Base-by-base conservation (phyloP, 2,797 vertebrate species). In the Myotis planiceps region DNA sequence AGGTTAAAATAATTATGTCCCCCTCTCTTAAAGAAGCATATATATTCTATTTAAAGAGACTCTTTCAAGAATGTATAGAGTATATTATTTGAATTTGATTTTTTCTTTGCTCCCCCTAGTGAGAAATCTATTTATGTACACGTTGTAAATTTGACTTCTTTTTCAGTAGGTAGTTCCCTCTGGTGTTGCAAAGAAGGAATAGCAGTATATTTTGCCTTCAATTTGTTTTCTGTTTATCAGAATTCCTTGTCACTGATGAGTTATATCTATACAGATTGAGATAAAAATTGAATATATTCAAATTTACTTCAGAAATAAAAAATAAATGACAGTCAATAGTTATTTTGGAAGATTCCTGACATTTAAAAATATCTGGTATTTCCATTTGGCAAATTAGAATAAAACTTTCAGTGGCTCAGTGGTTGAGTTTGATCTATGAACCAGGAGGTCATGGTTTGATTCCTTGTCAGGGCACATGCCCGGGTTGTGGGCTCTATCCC, bases 81-180 rank as follows among this genome's bases (percentile, higher is more conserved):
- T 34, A 9, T 85, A 55, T 55, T 58, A 72, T 84, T 85, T 51
- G 74, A 88, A 39, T 34, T 37, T 34, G 68, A 90, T 9, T 60
- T 90, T 86, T 92, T 71, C 37, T 93, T 88, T 95, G 55, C 55
- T 79, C 65, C 53, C 25, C 80, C 78, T 91, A 65, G 58, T 87
- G 78, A 92, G 71, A 71, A 34, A 79, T 90, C 29, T 69, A 6
- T 58, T 71, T 75, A 8, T 45, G 14, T 34, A 29, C 8, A 23
- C 1, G 9, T 42, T 55, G n/a, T 47, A 60, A 45, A 51, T 78
- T 42, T 96, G 27, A 37, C 13, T 58, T 72, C 85, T 93, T 79
- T 63, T 86, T 87, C 91, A 88, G 86, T 79, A 37, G 83, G 63
- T 96, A 97, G 86, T 93, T 93, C 96, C 97, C 92, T 97, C 97